A percentile compares a stretch with the other conserved stretches of the same genome.
These are phyloP conservation scores for Netelia inedita DNA, from an alignment of 2,888 invertebrate genomes.

Conservation along the genomic window DNA sequence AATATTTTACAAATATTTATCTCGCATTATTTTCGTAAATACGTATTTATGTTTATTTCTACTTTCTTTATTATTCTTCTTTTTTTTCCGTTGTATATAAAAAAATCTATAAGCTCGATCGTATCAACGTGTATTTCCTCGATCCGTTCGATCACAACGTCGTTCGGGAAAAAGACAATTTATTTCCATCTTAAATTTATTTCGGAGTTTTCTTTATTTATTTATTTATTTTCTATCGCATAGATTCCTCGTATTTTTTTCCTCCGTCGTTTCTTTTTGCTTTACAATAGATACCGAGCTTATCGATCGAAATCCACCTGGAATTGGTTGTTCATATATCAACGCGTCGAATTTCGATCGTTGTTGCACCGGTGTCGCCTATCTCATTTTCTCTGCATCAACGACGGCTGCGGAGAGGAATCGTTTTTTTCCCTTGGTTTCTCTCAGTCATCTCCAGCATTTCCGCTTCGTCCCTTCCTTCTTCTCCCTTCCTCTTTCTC, in stretches of 20 bases:
- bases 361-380: neutral
- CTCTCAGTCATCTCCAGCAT: constrained; percentile 8
- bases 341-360: too few species aligned
- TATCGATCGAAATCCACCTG: too few species aligned
- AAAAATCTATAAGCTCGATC: too few species aligned
- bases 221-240: neutral
- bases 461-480: constrained; percentile 35
- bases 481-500: constrained; percentile 40
- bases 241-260: neutral
- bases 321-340: too few species aligned
- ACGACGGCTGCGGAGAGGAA: constrained; percentile 10
- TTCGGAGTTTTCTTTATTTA: neutral
- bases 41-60: too few species aligned
- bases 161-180: neutral
- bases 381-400: constrained; percentile 30
- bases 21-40: too few species aligned
- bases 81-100: too few species aligned
- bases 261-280: neutral
- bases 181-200: neutral
- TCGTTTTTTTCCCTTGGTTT: constrained; percentile 12
- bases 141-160: neutral
- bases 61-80: too few species aligned
- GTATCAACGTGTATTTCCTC: neutral
- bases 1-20: too few species aligned
- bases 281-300: too few species aligned